Conservation (phyloP, 2,113 vertebrate genomes). For the Xenopus laevis region DNA sequence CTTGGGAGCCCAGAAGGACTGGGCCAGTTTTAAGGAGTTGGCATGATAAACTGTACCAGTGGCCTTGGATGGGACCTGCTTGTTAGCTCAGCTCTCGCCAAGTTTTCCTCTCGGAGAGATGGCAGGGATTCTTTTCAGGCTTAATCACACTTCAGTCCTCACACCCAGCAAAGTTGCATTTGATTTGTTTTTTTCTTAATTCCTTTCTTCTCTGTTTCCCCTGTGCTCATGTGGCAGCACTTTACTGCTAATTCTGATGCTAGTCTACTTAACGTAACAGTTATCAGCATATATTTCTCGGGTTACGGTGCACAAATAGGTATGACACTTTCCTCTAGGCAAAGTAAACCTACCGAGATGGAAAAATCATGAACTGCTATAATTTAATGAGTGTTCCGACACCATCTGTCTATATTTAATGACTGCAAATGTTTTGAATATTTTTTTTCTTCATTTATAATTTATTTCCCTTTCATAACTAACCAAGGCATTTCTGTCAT, state of each 20-base stretch:
- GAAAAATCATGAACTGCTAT: conserved; percentile 32
- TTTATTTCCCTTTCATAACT: background rate
- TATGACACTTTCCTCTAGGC: conserved; percentile 38
- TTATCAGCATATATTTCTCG: conserved; percentile 5
- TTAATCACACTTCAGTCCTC: conserved; percentile 51
- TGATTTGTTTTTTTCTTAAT: conserved; percentile 35
- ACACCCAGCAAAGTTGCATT: conserved; percentile 49
- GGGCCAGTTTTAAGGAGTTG: conserved; percentile 56
- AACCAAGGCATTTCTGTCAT: background rate
- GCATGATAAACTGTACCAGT: conserved; percentile 49
- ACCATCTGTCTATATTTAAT: conserved; percentile 42
- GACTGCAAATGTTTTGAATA: conserved; percentile 28
- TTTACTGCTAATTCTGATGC: background rate
- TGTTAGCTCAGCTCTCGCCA: conserved; percentile 62
- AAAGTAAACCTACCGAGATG: conserved; percentile 37
- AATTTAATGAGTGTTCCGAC: conserved; percentile 39
- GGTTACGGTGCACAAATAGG: conserved; percentile 30
- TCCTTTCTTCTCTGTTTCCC: conserved; percentile 10
- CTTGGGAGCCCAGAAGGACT: conserved; percentile 57
- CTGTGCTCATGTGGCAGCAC: conserved; percentile 11
- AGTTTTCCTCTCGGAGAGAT: conserved; percentile 51
- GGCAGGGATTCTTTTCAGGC: conserved; percentile 50
- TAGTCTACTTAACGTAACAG: conserved; percentile 2
- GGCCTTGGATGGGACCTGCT: conserved; percentile 63
- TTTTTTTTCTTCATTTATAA: conserved; percentile 22